Evolutionary conservation across 2,113 vertebrate genomes (phyloP), one percentile per base, ranked within the genome.

Genomic region (Alectura lathami): DNA sequence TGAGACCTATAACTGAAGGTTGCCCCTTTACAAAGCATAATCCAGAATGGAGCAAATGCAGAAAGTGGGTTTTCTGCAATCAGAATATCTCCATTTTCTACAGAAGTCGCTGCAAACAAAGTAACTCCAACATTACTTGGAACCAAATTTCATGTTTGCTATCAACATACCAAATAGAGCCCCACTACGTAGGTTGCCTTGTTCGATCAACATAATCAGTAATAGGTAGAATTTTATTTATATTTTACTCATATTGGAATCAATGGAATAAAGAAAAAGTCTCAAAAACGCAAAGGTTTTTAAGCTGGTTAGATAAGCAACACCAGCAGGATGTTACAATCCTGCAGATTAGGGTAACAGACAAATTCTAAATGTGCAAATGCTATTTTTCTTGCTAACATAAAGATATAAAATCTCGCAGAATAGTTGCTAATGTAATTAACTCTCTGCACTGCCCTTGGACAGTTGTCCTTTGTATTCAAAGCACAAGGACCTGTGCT

Each of bases 1-100:
- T 53, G 42, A 73, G 32, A 53, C 1, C 32, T 47, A 60, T 21
- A 57, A 67, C 68, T 16, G 3, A 80, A 76, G 17, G 26, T 7
- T 30, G 6, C 3, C 5, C 29, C 48, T 8, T 38, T 66, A 76
- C 34, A 26, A 72, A 69, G 29, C 9, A 45, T 45, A 45, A 63
- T 57, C 42, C 50, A 82, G 22, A 64, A 26, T 6, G 1, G 6
- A 78, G 18, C 3, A 48, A 79, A 74, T 54, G 18, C 23, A 78
- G 18, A 62, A 62, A 48, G 22, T 5, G 3, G 0, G 0, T 3
- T n/a, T 38, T 42, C 24, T 51, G 17, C 36, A 51, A 17, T 45
- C 50, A 29, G 8, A 54, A 51, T 21, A 18, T 32, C 16, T 2
- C 3, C 7, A 23, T 50, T 78, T 88, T 40, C 38, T 51, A 5